Evolutionary conservation across 2,888 invertebrate genomes (phyloP).

Genomic region (Netelia inedita): DNA sequence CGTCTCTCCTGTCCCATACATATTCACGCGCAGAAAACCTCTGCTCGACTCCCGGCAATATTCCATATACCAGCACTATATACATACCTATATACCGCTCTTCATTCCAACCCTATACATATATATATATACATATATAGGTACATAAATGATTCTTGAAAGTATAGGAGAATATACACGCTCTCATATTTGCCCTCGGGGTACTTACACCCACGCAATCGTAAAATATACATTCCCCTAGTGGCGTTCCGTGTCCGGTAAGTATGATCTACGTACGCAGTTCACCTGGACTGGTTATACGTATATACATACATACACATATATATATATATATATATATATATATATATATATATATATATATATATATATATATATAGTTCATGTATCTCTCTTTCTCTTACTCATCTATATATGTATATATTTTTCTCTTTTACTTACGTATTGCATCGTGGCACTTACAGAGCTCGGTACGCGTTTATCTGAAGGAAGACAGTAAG

Average conservation of each 20-base stretch:
- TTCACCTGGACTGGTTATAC: constrained; percentile 51
- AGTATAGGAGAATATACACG: constrained; percentile 34
- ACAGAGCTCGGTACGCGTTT: constrained; percentile 21
- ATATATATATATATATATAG: constrained; percentile 21
- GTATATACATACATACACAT: background rate
- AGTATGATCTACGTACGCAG: constrained; percentile 72
- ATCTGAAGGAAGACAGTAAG: background rate
- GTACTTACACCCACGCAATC: constrained; percentile 72
- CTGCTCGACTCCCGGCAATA: constrained; percentile 15
- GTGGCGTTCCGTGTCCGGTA: constrained; percentile 69
- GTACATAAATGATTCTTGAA: background rate
- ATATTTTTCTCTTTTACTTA: background rate
- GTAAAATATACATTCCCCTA: constrained; percentile 70
- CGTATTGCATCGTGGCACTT: constrained; percentile 35
- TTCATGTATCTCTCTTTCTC: background rate
- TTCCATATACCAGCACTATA: constrained; percentile 14
- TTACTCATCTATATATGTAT: background rate
- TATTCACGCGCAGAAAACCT: constrained; percentile 40
- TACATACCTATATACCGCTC: no score
- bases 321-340: background rate
- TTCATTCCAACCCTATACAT: no score
- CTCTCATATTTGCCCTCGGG: constrained; percentile 60
- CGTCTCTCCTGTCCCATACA: constrained; percentile 37
- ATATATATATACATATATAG: background rate
- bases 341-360: background rate